Percentiles rank a stretch among this genome's conserved stretches.
These are phyloP conservation scores for Falco novaeseelandiae DNA, from an alignment of 2,797 vertebrate genomes.

Conservation along the genomic window DNA sequence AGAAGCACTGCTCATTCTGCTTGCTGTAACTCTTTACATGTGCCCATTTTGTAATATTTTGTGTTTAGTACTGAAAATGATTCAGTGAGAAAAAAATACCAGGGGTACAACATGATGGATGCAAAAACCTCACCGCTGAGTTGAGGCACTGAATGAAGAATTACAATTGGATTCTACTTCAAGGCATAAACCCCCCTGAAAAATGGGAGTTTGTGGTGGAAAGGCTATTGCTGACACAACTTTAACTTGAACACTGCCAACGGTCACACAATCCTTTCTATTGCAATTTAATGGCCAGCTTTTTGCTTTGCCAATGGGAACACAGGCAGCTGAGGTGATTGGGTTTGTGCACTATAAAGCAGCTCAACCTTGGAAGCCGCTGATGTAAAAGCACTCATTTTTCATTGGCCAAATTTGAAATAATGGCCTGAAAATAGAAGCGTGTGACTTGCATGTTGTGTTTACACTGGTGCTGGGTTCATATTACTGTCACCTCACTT, in stretches of 20 bases:
- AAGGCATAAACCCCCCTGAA: constrained; percentile 38
- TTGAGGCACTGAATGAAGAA: constrained; percentile 9
- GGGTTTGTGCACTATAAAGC: constrained; percentile 37
- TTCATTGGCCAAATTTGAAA: constrained; percentile 58
- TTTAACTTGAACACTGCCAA: constrained; percentile 53
- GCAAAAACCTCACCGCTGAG: background rate
- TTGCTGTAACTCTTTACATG: background rate
- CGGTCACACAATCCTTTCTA: constrained; percentile 49
- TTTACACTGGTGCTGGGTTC: background rate
- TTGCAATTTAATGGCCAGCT: constrained; percentile 47
- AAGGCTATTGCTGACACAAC: constrained; percentile 56
- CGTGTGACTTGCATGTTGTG: constrained; percentile 2
- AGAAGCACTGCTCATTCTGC: background rate
- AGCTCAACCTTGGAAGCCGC: constrained; percentile 14
- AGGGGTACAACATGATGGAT: background rate
- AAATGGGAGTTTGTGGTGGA: constrained; percentile 43
- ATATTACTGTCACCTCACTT: background rate
- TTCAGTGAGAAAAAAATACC: background rate
- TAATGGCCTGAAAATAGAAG: constrained; percentile 48
- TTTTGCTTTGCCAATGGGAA: constrained; percentile 39
- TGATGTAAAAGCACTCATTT: constrained; percentile 30
- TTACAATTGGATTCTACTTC: constrained; percentile 35
- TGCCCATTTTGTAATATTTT: background rate
- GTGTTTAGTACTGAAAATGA: constrained; percentile 11
- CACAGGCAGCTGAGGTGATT: constrained; percentile 29